Evolutionary conservation across 2,888 invertebrate genomes (phyloP), one percentile per base, ranked within the genome.

Genomic region (Eupeodes latifasciatus): DNA sequence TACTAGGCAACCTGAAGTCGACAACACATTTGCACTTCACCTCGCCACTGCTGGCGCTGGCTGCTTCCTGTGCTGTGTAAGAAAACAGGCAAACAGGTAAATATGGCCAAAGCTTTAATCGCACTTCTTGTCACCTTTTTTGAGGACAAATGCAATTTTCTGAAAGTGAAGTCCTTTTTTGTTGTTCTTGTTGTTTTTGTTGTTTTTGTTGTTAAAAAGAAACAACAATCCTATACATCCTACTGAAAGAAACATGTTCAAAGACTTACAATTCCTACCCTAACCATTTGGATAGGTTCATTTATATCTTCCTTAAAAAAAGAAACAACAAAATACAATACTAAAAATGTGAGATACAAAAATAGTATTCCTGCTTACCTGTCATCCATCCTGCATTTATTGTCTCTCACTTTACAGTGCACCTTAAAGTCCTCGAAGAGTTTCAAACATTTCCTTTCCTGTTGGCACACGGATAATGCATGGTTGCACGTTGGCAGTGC

Each of bases 401-500:
- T 97, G 91, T 97, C 97, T 90, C 97, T 95, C 90, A 96, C 96
- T 94, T 97, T 97, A 95, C 98, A 98, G 93, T 97, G 96, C 90
- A 95, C 95, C 94, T 97, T 97, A 95, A 98, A 98, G 91, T 97
- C 96, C 91, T 97, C 97, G 93, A 96, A 97, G 86, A 97, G 95
- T 91, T 96, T 96, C 90, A 96, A 95, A 94, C 98, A 98, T 92
- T 96, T 95, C 89, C 96, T 95, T 91, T 96, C 97, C 92, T 96
- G 96, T 93, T 96, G 96, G 94, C 98, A 98, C 90, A 97, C 97
- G 91, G 96, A 96, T 91, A 97, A 94, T 64, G 98, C 98, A 93
- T 98, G 97, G 93, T 97, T 97, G 94, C 98, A 98, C 90, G 97
- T 97, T 86, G 97, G 97, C 93, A 98, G 95, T 82, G 97, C 97